phyloP scores from a whole-genome alignment of 2,113 vertebrate species.

The Myotis lucifugus region DNA sequence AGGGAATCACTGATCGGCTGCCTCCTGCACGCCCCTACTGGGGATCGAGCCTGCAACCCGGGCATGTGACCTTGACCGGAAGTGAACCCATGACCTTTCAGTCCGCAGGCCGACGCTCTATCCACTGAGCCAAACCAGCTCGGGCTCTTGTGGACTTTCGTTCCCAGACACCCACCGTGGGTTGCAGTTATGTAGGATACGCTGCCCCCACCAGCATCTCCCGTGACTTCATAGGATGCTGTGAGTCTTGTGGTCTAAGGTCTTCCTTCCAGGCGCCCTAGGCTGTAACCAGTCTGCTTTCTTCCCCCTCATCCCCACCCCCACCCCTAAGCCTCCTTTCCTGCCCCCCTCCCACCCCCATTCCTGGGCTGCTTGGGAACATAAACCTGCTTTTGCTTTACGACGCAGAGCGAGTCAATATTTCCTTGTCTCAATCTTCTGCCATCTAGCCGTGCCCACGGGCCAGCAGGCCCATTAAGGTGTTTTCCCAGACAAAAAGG shows the following conservation, averaged over 20 bases:
- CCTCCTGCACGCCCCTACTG: too few relatives aligned
- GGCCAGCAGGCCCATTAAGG: slow-evolving; percentile 50
- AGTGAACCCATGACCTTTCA: too few relatives aligned
- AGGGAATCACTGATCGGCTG: too few relatives aligned
- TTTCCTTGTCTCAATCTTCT: slow-evolving; percentile 20
- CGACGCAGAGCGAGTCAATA: neutral
- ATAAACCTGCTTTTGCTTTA: neutral
- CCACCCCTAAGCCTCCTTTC: rapidly evolving
- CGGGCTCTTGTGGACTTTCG: neutral
- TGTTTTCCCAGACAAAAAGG: slow-evolving; percentile 62
- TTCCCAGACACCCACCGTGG: neutral
- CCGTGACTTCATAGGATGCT: rapidly evolving
- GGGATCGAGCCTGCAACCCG: too few relatives aligned
- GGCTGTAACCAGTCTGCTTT: neutral
- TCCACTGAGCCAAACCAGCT: too few relatives aligned
- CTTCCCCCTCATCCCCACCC: neutral
- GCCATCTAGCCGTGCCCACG: neutral
- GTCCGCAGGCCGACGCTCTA: too few relatives aligned
- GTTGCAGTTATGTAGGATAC: too few relatives aligned
- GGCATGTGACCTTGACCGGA: too few relatives aligned
- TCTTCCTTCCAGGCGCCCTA: neutral
- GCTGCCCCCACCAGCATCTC: neutral
- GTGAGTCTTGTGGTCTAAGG: neutral
- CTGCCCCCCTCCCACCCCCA: rapidly evolving
- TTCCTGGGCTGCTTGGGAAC: neutral